Evolutionary conservation across 2,113 vertebrate species (phyloP).

Genomic region (Ceuthmochares aereus): DNA sequence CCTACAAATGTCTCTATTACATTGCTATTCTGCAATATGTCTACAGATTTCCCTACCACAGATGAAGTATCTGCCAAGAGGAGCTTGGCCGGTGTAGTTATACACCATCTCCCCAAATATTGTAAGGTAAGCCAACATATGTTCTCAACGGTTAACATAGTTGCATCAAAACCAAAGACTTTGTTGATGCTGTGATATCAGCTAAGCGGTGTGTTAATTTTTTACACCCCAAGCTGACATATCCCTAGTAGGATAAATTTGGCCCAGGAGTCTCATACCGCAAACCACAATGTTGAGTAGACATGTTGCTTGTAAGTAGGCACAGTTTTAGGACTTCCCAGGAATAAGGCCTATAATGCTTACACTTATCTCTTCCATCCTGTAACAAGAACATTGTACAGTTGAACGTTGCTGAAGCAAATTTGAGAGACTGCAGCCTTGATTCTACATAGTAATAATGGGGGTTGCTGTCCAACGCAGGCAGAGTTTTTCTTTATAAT

Average conservation of each 20-base stretch:
- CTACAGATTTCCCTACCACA: constrained; percentile 19
- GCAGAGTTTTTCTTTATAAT: background rate
- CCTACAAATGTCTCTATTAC: background rate
- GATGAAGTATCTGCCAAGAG: constrained; percentile 36
- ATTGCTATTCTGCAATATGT: constrained; percentile 20
- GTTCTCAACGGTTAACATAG: constrained; percentile 21
- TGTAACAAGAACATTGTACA: background rate
- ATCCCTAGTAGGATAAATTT: background rate
- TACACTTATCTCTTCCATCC: background rate
- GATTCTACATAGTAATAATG: background rate
- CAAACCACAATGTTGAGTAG: background rate
- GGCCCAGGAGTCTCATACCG: background rate
- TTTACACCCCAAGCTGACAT: background rate
- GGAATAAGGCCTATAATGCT: background rate
- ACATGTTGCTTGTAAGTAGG: background rate
- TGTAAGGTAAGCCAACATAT: background rate
- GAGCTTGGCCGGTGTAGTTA: background rate
- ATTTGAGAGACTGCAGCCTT: background rate
- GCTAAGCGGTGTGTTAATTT: background rate
- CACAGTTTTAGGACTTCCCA: background rate
- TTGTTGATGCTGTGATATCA: background rate
- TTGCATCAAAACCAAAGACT: constrained; percentile 7
- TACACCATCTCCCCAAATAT: background rate
- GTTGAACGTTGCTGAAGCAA: background rate
- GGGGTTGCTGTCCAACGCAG: background rate